Percentiles rank a stretch among this genome's conserved stretches.
These are phyloP conservation scores for Champsocephalus esox DNA, from an alignment of 2,797 vertebrate genomes.

Conservation along the genomic window DNA sequence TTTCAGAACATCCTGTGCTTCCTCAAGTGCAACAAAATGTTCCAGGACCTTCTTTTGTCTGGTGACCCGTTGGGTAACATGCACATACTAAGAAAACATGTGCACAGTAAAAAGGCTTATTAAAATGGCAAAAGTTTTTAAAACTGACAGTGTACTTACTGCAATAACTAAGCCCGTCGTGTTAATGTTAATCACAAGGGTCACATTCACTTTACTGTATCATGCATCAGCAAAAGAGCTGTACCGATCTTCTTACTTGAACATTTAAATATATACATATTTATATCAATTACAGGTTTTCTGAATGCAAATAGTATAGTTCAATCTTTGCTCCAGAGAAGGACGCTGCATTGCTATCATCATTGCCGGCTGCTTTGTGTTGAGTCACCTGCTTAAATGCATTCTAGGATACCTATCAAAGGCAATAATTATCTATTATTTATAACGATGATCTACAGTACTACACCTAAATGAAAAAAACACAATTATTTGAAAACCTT, in stretches of 20 bases:
- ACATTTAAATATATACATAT: conserved; percentile 1
- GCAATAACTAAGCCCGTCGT: neutral
- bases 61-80: neutral
- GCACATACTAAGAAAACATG: conserved; percentile 22
- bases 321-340: conserved; percentile 3
- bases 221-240: conserved; percentile 5
- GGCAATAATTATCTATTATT: conserved; percentile 2
- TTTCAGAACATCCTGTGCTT: conserved; percentile 67
- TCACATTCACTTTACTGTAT: conserved; percentile 18
- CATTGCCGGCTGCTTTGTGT: conserved; percentile 18
- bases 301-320: conserved; percentile 6
- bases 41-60: conserved; percentile 40
- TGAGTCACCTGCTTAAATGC: conserved; percentile 33
- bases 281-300: conserved; percentile 17
- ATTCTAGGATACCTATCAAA: conserved; percentile 4
- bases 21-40: conserved; percentile 58
- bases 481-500: neutral
- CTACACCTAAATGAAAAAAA: neutral
- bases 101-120: conserved; percentile 2
- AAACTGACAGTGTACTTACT: neutral
- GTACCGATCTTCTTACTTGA: conserved; percentile 28
- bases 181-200: conserved; percentile 11
- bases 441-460: neutral
- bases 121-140: conserved; percentile 8
- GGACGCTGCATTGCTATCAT: neutral